A percentile compares a stretch with the other conserved stretches of the same genome.
phyloP scores from a whole-genome alignment of 2,797 vertebrate species.

The Catharus ustulatus region DNA sequence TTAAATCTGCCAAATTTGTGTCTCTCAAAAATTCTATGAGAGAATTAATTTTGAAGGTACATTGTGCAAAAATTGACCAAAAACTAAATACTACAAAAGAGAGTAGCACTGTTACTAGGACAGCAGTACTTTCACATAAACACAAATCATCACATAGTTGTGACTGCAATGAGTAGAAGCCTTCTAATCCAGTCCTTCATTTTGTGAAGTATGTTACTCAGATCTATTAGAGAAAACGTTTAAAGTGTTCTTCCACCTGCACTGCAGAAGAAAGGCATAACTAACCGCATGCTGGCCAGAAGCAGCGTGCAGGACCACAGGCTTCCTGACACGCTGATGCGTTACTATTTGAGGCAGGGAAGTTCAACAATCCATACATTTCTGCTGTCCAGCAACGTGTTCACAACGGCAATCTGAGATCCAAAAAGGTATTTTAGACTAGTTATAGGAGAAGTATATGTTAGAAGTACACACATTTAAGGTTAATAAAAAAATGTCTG shows the following conservation, averaged over 20 bases:
- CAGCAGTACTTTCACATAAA: not conserved
- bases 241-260: not conserved
- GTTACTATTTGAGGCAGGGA: not conserved
- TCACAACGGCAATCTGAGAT: not conserved
- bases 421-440: not conserved
- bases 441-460: not conserved
- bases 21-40: not conserved
- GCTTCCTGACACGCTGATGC: not conserved
- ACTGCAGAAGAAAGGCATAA: not conserved
- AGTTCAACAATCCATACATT: not conserved
- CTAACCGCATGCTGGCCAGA: not conserved
- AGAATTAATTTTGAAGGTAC: not conserved
- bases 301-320: not conserved
- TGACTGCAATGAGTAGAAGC: not conserved
- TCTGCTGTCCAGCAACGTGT: not conserved
- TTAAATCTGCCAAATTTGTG: not conserved
- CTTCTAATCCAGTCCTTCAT: not conserved
- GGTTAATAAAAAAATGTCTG: not conserved
- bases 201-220: not conserved
- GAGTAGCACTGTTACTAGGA: not conserved
- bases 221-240: not conserved
- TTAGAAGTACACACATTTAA: not conserved
- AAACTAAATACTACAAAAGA: not conserved
- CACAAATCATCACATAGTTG: not conserved
- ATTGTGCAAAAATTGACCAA: not conserved